Evolutionary conservation across 1,140 invertebrate species (phyloP).

Genomic region (Harpegnathos saltator): DNA sequence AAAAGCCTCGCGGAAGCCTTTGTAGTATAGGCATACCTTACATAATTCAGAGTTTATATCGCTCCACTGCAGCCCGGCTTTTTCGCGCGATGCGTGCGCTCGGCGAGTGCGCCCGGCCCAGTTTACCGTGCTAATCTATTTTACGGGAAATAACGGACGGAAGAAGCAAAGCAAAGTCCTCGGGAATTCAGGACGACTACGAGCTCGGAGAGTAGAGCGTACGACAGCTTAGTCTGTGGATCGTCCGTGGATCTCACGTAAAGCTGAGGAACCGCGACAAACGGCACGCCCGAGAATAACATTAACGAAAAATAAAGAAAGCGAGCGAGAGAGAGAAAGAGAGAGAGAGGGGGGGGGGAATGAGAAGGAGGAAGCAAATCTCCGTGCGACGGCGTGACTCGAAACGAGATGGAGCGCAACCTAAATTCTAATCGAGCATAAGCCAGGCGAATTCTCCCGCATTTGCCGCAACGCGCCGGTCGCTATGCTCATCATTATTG

Average conservation of each 20-base stretch:
- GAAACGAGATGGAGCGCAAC: not conserved
- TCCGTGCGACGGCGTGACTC: not conserved
- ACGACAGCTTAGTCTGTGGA: not conserved
- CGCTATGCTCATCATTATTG: conserved; percentile 51
- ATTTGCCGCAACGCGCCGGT: conserved; percentile 36
- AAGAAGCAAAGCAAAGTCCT: not conserved
- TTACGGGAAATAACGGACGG: conserved; percentile 14
- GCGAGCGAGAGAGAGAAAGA: no score
- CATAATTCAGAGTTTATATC: conserved; percentile 40
- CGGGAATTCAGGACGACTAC: not conserved
- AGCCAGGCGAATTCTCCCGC: conserved; percentile 22
- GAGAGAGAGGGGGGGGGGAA: no score
- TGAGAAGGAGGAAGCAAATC: no score
- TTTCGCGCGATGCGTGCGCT: conserved; percentile 10
- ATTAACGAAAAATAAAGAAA: no score
- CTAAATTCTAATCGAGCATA: conserved; percentile 30
- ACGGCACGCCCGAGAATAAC: no score
- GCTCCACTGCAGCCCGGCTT: not conserved
- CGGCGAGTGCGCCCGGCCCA: not conserved
- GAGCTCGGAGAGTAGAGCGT: not conserved
- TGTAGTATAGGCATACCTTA: not conserved
- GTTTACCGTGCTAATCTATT: conserved; percentile 9
- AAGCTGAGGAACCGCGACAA: not conserved
- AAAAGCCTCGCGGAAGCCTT: conserved; percentile 6
- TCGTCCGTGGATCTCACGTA: not conserved